Percentiles rank a stretch among this genome's conserved stretches.
These are phyloP conservation scores for Hypothenemus hampei DNA, from an alignment of 1,140 invertebrate genomes.

Conservation along the genomic window DNA sequence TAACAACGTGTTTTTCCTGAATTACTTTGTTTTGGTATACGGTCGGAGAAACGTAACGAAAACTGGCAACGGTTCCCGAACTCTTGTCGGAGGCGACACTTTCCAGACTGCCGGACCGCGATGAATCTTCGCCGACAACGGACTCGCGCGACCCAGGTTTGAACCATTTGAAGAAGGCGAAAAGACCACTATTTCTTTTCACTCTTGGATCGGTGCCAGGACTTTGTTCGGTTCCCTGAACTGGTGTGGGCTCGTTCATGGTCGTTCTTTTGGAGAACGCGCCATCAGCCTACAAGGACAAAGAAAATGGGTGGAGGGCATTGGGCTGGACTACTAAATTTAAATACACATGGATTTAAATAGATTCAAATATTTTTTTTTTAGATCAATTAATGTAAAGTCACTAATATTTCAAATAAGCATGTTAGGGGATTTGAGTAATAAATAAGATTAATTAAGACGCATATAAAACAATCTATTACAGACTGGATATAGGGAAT, in stretches of 20 bases:
- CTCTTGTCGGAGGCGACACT: slow-evolving; percentile 59
- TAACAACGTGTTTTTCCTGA: slow-evolving; percentile 43
- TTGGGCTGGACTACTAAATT: too few species aligned
- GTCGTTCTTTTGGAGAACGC: slow-evolving; percentile 27
- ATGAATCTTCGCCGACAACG: slow-evolving; percentile 30
- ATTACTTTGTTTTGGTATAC: slow-evolving; percentile 47
- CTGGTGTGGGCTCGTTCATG: slow-evolving; percentile 31
- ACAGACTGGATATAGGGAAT: too few species aligned
- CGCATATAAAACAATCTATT: too few species aligned
- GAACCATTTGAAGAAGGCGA: slow-evolving; percentile 52
- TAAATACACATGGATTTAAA: too few species aligned
- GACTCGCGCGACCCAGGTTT: slow-evolving; percentile 41
- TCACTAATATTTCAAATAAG: too few species aligned
- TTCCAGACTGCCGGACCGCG: slow-evolving; percentile 45
- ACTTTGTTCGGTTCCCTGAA: slow-evolving; percentile 36
- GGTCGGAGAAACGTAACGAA: slow-evolving; percentile 59
- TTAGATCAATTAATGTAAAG: too few species aligned
- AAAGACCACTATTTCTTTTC: slow-evolving; percentile 46
- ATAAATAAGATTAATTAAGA: too few species aligned
- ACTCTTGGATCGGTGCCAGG: slow-evolving; percentile 43
- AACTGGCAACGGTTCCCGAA: slow-evolving; percentile 65
- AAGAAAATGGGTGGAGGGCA: too few species aligned
- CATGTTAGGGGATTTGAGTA: too few species aligned
- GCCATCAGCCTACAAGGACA: slow-evolving; percentile 14
- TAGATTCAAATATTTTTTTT: too few species aligned